Conservation (phyloP, 2,113 vertebrate genomes). For the Menura novaehollandiae region DNA sequence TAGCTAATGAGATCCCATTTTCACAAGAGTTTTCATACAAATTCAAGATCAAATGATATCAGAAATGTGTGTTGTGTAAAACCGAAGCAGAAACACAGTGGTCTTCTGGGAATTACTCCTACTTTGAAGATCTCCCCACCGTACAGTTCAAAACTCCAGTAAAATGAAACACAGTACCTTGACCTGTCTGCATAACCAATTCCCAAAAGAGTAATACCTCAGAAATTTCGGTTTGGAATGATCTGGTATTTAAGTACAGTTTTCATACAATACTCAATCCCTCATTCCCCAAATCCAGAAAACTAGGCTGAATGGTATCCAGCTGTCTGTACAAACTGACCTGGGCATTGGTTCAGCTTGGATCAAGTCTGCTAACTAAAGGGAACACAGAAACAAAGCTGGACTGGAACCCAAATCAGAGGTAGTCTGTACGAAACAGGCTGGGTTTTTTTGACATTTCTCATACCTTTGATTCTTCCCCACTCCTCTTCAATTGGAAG, state of each 20-base stretch:
- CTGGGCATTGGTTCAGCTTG: neutral
- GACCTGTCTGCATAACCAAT: neutral
- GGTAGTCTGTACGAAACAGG: neutral
- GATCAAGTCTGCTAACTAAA: neutral
- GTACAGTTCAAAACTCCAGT: neutral
- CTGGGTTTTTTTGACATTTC: neutral
- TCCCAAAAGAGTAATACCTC: neutral
- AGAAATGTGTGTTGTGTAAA: neutral
- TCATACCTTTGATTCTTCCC: neutral
- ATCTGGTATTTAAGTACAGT: neutral
- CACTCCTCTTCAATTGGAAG: neutral
- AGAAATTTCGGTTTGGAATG: neutral
- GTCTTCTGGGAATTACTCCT: neutral
- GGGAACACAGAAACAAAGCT: neutral
- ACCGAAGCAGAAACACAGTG: neutral
- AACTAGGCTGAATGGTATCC: neutral
- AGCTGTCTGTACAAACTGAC: neutral
- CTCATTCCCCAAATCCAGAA: neutral
- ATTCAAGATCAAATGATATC: neutral
- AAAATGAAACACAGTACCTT: neutral
- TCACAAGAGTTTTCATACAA: neutral
- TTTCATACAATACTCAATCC: neutral
- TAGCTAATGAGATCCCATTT: neutral
- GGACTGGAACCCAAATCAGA: neutral
- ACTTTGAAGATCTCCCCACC: neutral